Base-by-base conservation (phyloP, 2,113 vertebrate species). In the Rhea pennata region DNA sequence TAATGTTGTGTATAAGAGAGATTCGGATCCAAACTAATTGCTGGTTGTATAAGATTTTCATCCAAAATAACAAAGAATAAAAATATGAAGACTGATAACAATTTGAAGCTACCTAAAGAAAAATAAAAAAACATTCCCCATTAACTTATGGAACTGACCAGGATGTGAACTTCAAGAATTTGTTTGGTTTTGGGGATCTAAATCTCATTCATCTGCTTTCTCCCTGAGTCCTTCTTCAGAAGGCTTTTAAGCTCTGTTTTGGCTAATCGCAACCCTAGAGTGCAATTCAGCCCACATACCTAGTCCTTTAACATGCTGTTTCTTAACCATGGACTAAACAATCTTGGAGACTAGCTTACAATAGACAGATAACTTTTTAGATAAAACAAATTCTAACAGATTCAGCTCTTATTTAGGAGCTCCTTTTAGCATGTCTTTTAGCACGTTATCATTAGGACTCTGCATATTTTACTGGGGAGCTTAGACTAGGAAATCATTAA, bases 221-320 rank as follows among this genome's bases (percentile, higher is more conserved):
- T 93, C 33, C 23, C 21, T 36, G 51, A n/a, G n/a, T 50, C 56
- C 56, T 33, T 19, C 22, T 87, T 40, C 15, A 12, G 19, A 67
- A 67, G 20, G 46, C 46, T 62, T 84, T 84, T 62, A 80, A 91
- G 74, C n/a, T 73, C 50, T 62, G 42, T 80, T 93, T 88, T 84
- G 53, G 36, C 26, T 88, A 84, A 84, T 81, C 58, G 31, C 53
- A 77, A 48, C 46, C 81, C 65, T 44, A 20, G 69, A 95, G 78
- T 61, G 39, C 24, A 84, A 15, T 70, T 79, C 39, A 87, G 56
- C 78, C 50, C 44, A n/a, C 26, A 29, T 74, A 54, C 53, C n/a
- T 85, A 65, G 36, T 17, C 83, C 78, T 90, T 74, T 70, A 58
- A 74, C 39, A 15, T 42, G 19, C 1, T 0, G 29, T 40, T 84